A percentile compares a stretch with the other conserved stretches of the same genome.
Evolutionary conservation across 2,797 vertebrate species (phyloP).

Genomic region (Macropus fuliginosus): DNA sequence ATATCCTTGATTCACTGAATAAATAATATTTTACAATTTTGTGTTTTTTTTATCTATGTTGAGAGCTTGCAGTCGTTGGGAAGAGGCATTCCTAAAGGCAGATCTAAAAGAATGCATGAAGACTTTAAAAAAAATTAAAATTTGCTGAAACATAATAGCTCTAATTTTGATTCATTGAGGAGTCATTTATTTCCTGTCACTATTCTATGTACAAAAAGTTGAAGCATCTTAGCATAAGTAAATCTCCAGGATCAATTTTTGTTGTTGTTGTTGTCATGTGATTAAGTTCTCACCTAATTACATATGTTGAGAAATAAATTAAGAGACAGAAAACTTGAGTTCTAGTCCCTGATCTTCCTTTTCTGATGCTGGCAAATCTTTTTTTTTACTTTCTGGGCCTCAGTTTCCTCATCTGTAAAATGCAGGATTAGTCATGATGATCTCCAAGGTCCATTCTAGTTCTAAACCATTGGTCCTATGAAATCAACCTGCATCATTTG

Average conservation of each 20-base stretch:
- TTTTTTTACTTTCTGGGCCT: neutral
- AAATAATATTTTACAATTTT: neutral
- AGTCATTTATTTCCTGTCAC: neutral
- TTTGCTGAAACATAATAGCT: conserved; percentile 34
- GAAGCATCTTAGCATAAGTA: conserved; percentile 40
- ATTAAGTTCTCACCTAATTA: neutral
- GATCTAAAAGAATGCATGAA: conserved; percentile 51
- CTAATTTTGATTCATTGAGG: conserved; percentile 15
- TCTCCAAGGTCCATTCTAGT: neutral
- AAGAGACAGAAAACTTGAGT: neutral
- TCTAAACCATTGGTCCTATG: conserved; percentile 50
- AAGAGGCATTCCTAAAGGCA: conserved; percentile 38
- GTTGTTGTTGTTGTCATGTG: neutral
- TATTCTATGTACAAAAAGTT: conserved; percentile 15
- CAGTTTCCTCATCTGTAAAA: neutral
- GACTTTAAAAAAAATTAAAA: conserved; percentile 23
- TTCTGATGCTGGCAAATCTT: neutral
- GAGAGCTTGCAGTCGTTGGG: conserved; percentile 32
- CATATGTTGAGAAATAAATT: neutral
- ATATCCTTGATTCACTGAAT: neutral
- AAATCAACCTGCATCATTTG: conserved; percentile 67
- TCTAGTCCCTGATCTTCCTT: neutral
- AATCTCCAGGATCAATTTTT: conserved; percentile 33
- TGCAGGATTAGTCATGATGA: neutral
- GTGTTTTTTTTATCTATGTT: conserved; percentile 32